Percentiles rank a stretch among this genome's conserved stretches.
phyloP scores from a whole-genome alignment of 2,797 vertebrate genomes.

The Sylvilagus floridanus region DNA sequence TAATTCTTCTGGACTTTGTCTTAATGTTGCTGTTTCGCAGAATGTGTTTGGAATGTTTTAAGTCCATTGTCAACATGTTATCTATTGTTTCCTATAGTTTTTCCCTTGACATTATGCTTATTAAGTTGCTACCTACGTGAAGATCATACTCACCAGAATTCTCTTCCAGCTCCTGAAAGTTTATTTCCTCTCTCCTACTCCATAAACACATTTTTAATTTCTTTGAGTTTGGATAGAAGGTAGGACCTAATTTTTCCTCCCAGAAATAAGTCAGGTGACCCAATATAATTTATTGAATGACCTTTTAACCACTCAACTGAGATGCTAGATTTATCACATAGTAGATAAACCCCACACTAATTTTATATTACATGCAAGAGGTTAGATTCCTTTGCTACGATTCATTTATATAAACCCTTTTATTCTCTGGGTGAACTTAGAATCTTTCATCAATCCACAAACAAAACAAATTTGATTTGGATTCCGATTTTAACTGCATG shows the following conservation, averaged over 20 bases:
- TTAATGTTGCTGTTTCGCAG: not conserved
- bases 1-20: not conserved
- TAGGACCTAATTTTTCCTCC: not conserved
- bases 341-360: not conserved
- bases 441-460: not conserved
- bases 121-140: not conserved
- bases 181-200: not conserved
- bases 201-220: slow-evolving; percentile 25
- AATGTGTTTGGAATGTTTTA: slow-evolving; percentile 37
- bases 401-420: not conserved
- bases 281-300: not conserved
- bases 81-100: not conserved
- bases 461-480: not conserved
- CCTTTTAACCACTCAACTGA: not conserved
- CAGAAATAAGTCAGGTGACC: slow-evolving; percentile 3
- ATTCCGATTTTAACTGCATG: slow-evolving; percentile 15
- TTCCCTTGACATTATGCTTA: slow-evolving; percentile 23
- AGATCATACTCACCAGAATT: not conserved
- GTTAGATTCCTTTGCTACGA: not conserved
- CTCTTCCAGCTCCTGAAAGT: not conserved
- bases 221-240: not conserved
- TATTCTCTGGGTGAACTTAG: not conserved
- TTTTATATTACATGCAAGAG: not conserved
- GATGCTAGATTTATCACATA: not conserved
- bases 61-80: not conserved